phyloP scores from a whole-genome alignment of 2,888 invertebrate genomes.

The Rhopalosiphum nymphaeae region DNA sequence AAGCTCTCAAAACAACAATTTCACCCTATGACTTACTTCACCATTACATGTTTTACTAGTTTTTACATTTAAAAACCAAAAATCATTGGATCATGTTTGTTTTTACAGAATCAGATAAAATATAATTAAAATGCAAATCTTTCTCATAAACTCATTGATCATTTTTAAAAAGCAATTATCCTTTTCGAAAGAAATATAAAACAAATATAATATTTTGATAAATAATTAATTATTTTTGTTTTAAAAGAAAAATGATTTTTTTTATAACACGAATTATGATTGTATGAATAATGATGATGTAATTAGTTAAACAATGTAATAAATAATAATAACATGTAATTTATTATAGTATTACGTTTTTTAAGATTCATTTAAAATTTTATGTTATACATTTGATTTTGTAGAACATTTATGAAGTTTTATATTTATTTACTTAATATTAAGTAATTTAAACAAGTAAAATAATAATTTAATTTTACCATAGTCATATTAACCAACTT shows the following conservation, averaged over 20 bases:
- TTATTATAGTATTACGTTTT: background rate
- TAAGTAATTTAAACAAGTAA: background rate
- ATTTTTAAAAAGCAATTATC: constrained; percentile 9
- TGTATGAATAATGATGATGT: background rate
- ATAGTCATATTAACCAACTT: background rate
- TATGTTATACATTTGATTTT: background rate
- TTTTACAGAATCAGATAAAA: background rate
- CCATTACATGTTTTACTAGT: constrained; percentile 23
- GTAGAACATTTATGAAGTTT: background rate
- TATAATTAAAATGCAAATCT: constrained; percentile 6
- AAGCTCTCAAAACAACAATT: background rate
- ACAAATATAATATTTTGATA: background rate
- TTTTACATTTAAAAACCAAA: constrained; percentile 31
- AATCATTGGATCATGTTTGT: constrained; percentile 7
- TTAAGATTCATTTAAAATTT: background rate
- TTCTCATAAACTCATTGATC: background rate
- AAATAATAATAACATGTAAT: background rate
- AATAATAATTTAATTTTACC: background rate
- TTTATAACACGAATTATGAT: background rate
- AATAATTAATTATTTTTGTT: background rate
- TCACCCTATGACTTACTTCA: constrained; percentile 9
- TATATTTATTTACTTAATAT: background rate
- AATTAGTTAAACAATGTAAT: constrained; percentile 34
- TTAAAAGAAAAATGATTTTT: background rate
- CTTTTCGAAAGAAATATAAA: constrained; percentile 9